A percentile compares a stretch with the other conserved stretches of the same genome.
phyloP scores from a whole-genome alignment of 2,113 vertebrate species.

The Carassius carassius region DNA sequence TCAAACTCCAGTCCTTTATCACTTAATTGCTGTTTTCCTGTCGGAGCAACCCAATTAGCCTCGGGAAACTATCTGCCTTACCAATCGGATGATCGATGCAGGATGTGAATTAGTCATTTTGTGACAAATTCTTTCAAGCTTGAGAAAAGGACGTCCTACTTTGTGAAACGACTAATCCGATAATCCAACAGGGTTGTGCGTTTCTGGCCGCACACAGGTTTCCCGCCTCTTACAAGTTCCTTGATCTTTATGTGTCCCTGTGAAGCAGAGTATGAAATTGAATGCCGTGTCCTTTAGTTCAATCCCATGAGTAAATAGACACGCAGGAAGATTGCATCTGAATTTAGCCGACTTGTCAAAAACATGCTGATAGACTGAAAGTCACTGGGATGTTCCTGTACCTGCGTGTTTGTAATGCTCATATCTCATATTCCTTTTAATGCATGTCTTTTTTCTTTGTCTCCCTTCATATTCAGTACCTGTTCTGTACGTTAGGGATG shows the following conservation, averaged over 20 bases:
- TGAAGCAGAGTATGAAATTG: slow-evolving; percentile 78
- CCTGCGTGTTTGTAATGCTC: not conserved
- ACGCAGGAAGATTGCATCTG: slow-evolving; percentile 60
- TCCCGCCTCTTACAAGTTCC: slow-evolving; percentile 49
- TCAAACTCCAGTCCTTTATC: slow-evolving; percentile 30
- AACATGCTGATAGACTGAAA: slow-evolving; percentile 57
- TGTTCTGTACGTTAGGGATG: not conserved
- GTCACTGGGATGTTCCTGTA: slow-evolving; percentile 19
- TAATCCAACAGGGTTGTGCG: not conserved
- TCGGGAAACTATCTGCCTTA: slow-evolving; percentile 39
- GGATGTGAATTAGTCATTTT: no score
- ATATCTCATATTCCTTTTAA: slow-evolving; percentile 11
- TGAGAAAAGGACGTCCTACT: not conserved
- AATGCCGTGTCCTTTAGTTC: slow-evolving; percentile 73
- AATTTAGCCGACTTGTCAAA: slow-evolving; percentile 49
- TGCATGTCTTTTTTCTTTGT: not conserved
- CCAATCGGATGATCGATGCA: no score
- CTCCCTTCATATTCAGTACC: not conserved
- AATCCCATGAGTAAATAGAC: slow-evolving; percentile 72
- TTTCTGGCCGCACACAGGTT: not conserved
- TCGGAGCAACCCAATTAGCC: slow-evolving; percentile 48
- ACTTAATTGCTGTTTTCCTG: slow-evolving; percentile 62
- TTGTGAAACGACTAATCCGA: slow-evolving; percentile 1
- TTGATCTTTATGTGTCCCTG: slow-evolving; percentile 61
- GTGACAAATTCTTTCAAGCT: not conserved